Evolutionary conservation across 2,113 vertebrate species (phyloP), one percentile per base, ranked within the genome.

Genomic region (Paracanthobrama guichenoti): DNA sequence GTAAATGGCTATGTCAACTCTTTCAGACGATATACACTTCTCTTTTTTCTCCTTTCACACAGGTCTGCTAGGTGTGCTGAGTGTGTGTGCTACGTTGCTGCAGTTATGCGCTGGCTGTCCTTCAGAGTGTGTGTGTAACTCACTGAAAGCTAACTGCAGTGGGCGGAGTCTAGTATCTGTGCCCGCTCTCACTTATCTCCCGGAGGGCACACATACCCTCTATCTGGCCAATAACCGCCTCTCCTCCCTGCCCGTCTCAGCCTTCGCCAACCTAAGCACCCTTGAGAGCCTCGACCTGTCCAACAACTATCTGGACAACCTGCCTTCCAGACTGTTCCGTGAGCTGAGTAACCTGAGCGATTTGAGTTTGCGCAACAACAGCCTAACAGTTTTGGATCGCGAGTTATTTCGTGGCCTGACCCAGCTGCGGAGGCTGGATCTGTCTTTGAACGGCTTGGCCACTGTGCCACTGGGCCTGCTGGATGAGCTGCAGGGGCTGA

Each of bases 221-320:
- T 92, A 97, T 89, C 96, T 99, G 84, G 93, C 96, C 92, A 99
- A 99, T 95, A 99, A 99, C 92, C 96, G 95, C 89, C 94, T 99
- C 26, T 95, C 95, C 72, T 91, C 88, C 22, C 93, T 99, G 89
- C 95, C 96, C 0, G 93, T 92, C 83, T 90, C 93, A 39, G 94
- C 96, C 57, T 97, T 99, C n/a, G 90, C 95, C 91, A 99, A 98
- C 91, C 93, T 98, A 86, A 96, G 96, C 79, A 94, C 95, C 39
- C 91, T 99, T 31, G 97, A 98, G 93, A 95, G 96, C 81, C 89
- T 99, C 92, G 98, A 99, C 87, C 94, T 99, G 81, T 99, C 98
- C 81, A 99, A 99, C 92, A 99, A 99, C 93, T 99, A 97, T 92
- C 92, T 99, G 89, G 97, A 98, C 90, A 96, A 97, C 92, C 94